Evolutionary conservation across 2,888 invertebrate genomes (phyloP).

Genomic region (Smittia sp.): DNA sequence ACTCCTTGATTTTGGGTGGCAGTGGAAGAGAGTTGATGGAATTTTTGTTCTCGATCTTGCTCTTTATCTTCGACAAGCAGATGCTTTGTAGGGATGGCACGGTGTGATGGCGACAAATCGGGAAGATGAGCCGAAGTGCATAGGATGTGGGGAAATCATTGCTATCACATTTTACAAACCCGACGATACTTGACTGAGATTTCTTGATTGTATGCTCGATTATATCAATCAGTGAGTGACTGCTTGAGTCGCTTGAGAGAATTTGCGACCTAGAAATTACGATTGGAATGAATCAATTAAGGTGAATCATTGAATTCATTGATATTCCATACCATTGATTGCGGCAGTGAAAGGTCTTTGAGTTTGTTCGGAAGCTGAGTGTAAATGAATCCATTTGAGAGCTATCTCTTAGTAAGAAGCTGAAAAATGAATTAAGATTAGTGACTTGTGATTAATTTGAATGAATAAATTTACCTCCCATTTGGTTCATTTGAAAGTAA

Average conservation of each 20-base stretch:
- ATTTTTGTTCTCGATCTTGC: constrained; percentile 14
- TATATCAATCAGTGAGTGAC: constrained; percentile 2
- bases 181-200: constrained; percentile 22
- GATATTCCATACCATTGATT: constrained; percentile 60
- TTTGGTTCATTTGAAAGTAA: constrained; percentile 60
- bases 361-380: constrained; percentile 68
- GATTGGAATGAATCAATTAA: background rate
- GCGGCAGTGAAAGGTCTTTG: constrained; percentile 69
- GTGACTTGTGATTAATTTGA: background rate
- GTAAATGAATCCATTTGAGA: constrained; percentile 68
- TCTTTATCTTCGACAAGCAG: background rate
- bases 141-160: background rate
- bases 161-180: constrained; percentile 28
- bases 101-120: background rate
- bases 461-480: constrained; percentile 51
- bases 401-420: constrained; percentile 65
- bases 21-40: constrained; percentile 28
- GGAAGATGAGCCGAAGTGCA: constrained; percentile 29
- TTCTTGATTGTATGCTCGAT: constrained; percentile 30
- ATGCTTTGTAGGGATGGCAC: constrained; percentile 25
- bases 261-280: background rate
- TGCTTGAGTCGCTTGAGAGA: background rate
- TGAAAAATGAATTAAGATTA: constrained; percentile 58
- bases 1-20: constrained; percentile 26
- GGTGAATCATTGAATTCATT: background rate